A percentile compares a stretch with the other conserved stretches of the same genome.
These are phyloP conservation scores for Clarias platycephalus DNA, from an alignment of 2,797 vertebrate species.

Conservation along the genomic window DNA sequence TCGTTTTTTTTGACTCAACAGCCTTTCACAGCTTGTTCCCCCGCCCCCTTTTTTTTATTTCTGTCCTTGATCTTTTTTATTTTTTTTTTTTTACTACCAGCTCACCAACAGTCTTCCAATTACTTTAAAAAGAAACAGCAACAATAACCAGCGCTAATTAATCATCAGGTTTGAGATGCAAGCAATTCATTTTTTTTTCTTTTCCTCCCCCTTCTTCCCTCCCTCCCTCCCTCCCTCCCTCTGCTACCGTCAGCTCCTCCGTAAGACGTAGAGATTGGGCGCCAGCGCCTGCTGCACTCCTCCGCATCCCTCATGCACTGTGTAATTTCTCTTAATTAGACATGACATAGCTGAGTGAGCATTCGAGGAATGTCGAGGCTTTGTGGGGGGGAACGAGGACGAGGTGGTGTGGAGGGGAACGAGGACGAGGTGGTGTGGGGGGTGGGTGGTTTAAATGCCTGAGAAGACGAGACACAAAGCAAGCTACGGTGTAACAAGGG, in stretches of 20 bases:
- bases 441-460: constrained; percentile 3
- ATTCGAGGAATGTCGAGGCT: constrained; percentile 47
- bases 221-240: too few species aligned
- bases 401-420: too few species aligned
- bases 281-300: constrained; percentile 33
- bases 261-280: constrained; percentile 20
- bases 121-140: background rate
- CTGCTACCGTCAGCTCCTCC: constrained; percentile 17
- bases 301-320: constrained; percentile 33
- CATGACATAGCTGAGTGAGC: constrained; percentile 36
- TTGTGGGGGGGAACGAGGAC: background rate
- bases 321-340: constrained; percentile 53
- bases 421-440: background rate
- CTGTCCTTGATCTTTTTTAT: background rate
- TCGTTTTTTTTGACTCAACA: background rate
- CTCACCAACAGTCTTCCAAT: background rate
- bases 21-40: background rate
- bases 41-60: background rate
- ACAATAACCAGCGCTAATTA: constrained; percentile 8
- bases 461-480: background rate
- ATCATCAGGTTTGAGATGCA: background rate
- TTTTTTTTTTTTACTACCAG: background rate
- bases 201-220: too few species aligned
- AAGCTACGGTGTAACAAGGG: background rate
- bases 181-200: background rate